Evolutionary conservation across 2,113 vertebrate genomes (phyloP), one percentile per base, ranked within the genome.

Genomic region (Mohoua ochrocephala): DNA sequence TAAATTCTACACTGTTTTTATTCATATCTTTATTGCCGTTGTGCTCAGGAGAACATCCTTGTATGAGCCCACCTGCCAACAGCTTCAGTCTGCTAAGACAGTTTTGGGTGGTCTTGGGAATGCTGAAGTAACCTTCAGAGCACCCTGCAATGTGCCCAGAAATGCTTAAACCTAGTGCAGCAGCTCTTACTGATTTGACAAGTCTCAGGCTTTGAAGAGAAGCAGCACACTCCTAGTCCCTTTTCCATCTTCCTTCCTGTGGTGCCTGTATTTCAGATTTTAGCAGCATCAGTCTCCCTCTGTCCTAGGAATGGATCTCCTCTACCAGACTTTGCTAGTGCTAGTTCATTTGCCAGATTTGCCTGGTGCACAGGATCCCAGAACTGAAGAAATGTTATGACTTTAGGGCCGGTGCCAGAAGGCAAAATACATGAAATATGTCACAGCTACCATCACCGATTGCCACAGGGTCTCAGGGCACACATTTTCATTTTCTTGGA

Each of bases 381-480:
- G 30, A 76, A 18, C 5, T 59, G n/a, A 63, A 47, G 24, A 39
- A 19, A n/a, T 13, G 4, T 20, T 61, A 0, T 56, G 18, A 53
- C 33, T 53, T 53, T 57, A 30, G 37, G 21, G 49, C 22, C 74
- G 10, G 15, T 77, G 24, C 19, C 31, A 39, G 65, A 69, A 65
- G 49, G 20, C 45, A 59, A 50, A 82, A 60, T 37, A 31, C 13
- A 22, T 42, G 3, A 30, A 61, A 4, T 35, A 15, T 50, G 7
- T 54, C 31, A n/a, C 31, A 63, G 28, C 56, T 78, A 9, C 63
- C 6, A 13, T 84, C 1, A 18, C 26, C 0, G 0, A 41, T 41
- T 14, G 54, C 10, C 33, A 9, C 15, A n/a, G 47, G 2, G 21
- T 56, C 27, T 42, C 56, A 53, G 77, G 59, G 13, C 11, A 24